Conservation (phyloP, 2,888 invertebrate species). For the Lepeophtheirus nordmannii region DNA sequence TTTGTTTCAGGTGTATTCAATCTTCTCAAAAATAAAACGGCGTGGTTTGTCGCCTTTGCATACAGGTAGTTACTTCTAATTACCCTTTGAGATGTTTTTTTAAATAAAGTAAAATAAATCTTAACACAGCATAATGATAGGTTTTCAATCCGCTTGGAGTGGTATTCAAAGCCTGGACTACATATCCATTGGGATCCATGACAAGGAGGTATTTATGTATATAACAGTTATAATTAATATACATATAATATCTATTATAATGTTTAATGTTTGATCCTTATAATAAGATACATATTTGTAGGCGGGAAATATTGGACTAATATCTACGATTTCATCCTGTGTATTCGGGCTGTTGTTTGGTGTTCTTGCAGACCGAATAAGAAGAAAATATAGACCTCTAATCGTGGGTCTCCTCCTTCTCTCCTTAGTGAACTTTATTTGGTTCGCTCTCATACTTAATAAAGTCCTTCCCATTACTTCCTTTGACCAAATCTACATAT, state of each 20-base stretch:
- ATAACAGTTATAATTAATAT: neutral
- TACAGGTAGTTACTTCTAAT: neutral
- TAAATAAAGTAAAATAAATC: too few species aligned
- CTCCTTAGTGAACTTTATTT: constrained; percentile 4
- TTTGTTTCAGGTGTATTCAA: constrained; percentile 5
- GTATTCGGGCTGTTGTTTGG: neutral
- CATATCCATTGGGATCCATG: neutral
- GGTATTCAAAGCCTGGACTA: neutral
- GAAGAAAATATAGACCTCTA: neutral
- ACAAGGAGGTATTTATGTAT: neutral
- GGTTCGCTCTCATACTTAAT: neutral
- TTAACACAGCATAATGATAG: neutral
- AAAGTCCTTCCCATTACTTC: neutral
- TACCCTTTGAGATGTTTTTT: too few species aligned
- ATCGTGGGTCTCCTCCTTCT: neutral
- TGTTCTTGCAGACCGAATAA: neutral
- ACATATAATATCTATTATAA: neutral
- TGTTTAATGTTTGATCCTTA: neutral
- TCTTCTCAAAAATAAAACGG: constrained; percentile 5
- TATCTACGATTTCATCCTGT: neutral
- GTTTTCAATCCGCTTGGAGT: neutral
- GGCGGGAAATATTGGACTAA: neutral
- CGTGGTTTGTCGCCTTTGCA: neutral
- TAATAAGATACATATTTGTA: neutral
- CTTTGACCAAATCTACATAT: neutral